These are phyloP conservation scores for Rousettus leschenaultii DNA, from an alignment of 2,113 vertebrate species.

Conservation along the genomic window DNA sequence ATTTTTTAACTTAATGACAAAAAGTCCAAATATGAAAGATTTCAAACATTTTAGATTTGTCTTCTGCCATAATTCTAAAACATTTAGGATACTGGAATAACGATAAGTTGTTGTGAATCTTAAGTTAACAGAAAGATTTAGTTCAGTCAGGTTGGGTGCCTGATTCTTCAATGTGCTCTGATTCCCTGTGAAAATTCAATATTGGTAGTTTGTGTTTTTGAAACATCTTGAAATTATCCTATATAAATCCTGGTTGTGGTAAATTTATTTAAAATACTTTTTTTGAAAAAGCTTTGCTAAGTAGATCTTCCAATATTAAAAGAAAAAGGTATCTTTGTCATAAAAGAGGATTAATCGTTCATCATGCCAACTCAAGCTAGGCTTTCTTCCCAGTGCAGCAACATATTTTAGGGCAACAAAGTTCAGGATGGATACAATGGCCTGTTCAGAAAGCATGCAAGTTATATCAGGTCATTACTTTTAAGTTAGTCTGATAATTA, in stretches of 20 bases:
- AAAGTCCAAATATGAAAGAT: background rate
- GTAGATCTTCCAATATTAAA: constrained; percentile 40
- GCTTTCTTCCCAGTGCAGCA: constrained; percentile 63
- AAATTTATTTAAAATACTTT: constrained; percentile 69
- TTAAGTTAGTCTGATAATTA: constrained; percentile 44
- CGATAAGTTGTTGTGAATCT: constrained; percentile 5
- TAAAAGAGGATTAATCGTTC: constrained; percentile 11
- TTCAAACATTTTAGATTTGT: background rate
- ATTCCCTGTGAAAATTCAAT: constrained; percentile 33
- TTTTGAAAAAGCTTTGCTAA: constrained; percentile 68
- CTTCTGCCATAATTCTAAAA: constrained; percentile 40
- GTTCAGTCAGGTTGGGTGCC: background rate
- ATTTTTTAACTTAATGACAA: constrained; percentile 28
- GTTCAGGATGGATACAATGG: constrained; percentile 52
- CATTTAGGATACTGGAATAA: background rate
- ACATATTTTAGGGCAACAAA: constrained; percentile 54
- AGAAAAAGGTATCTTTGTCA: constrained; percentile 35
- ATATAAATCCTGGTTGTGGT: constrained; percentile 27
- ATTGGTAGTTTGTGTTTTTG: constrained; percentile 33
- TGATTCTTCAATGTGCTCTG: constrained; percentile 25
- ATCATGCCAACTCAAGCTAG: constrained; percentile 35
- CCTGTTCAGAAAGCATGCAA: constrained; percentile 80
- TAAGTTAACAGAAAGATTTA: constrained; percentile 16
- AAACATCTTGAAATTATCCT: constrained; percentile 46
- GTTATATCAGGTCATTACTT: constrained; percentile 35